Percentiles rank a stretch among this genome's conserved stretches.
Evolutionary conservation across 2,888 invertebrate species (phyloP).

Genomic region (Agonopterix subpropinquella): DNA sequence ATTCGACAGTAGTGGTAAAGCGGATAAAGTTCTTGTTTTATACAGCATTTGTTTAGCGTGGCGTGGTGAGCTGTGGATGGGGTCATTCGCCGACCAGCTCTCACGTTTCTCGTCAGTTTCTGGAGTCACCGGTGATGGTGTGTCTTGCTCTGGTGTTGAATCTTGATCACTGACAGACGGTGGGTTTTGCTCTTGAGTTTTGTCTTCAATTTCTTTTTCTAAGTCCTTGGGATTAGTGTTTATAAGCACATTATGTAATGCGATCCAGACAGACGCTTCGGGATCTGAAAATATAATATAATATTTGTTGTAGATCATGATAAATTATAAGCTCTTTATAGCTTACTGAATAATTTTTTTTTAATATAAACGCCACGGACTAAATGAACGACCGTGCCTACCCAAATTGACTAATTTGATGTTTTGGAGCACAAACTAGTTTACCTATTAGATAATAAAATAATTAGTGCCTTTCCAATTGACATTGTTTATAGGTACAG

Average conservation of each 20-base stretch:
- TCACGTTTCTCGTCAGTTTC: slow-evolving; percentile 40
- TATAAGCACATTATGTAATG: slow-evolving; percentile 44
- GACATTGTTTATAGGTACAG: no score
- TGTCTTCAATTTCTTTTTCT: slow-evolving; percentile 30
- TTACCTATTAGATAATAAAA: no score
- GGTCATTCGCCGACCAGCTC: slow-evolving; percentile 47
- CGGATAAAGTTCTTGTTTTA: slow-evolving; percentile 65
- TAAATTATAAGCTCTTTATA: no score
- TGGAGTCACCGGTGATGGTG: slow-evolving; percentile 46
- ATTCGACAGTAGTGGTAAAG: slow-evolving; percentile 47
- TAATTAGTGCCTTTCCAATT: no score
- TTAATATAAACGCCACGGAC: no score
- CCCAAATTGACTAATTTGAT: no score
- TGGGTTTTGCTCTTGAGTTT: slow-evolving; percentile 33
- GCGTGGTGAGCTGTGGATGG: slow-evolving; percentile 47
- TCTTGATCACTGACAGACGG: slow-evolving; percentile 45
- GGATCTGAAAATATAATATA: slow-evolving; percentile 42
- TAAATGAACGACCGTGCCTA: no score
- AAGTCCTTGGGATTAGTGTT: slow-evolving; percentile 26
- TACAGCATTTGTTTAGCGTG: slow-evolving; percentile 52
- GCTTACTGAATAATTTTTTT: no score
- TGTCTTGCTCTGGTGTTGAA: slow-evolving; percentile 49
- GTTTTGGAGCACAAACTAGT: no score
- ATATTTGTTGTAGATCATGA: no score
- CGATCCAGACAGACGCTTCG: slow-evolving; percentile 48